A percentile compares a stretch with the other conserved stretches of the same genome.
phyloP scores from a whole-genome alignment of 2,113 vertebrate species.

The Varanus salvator region DNA sequence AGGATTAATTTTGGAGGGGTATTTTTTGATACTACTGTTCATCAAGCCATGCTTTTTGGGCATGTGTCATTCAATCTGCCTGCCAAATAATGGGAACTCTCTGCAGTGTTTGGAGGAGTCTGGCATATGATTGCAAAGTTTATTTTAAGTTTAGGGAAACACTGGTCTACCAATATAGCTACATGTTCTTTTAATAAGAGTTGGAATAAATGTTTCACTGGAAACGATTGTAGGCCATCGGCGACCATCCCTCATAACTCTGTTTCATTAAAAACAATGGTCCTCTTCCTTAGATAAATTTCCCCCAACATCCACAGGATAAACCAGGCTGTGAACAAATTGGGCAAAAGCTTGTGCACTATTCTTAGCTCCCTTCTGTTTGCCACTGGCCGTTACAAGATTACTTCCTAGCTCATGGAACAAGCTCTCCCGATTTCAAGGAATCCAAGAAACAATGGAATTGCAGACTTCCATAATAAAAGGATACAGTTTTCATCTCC shows the following conservation, averaged over 20 bases:
- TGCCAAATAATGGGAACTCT: no score
- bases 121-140: no score
- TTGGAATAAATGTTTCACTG: background rate
- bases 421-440: background rate
- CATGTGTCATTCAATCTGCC: no score
- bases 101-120: no score
- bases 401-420: background rate
- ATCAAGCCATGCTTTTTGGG: no score
- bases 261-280: background rate
- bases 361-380: no score
- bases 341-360: no score
- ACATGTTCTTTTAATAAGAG: no score
- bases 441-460: no score
- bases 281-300: background rate
- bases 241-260: no score
- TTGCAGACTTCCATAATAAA: conserved; percentile 51
- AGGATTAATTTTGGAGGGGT: background rate
- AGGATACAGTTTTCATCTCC: conserved; percentile 99
- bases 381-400: background rate
- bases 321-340: background rate
- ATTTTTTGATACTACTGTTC: background rate
- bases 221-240: background rate
- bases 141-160: background rate
- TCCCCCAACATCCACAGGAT: background rate
- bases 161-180: background rate